phyloP scores from a whole-genome alignment of 92 coral and sea anemone genomes.

The Phenganax marumi region DNA sequence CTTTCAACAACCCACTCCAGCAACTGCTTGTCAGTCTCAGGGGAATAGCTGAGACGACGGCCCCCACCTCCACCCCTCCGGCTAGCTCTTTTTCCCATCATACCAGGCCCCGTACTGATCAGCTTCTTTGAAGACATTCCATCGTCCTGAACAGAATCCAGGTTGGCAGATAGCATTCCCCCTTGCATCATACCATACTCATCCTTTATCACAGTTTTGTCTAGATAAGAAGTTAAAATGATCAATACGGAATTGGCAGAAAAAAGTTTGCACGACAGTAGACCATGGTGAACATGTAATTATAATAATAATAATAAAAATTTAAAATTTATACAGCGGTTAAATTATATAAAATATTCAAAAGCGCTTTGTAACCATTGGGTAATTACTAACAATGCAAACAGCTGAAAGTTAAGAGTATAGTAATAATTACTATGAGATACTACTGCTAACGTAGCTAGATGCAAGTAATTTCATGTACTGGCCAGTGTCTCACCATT shows the following conservation, averaged over 20 bases:
- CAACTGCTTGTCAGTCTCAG: slow-evolving; percentile 91
- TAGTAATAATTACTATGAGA: too few species aligned
- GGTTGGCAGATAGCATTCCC: background rate
- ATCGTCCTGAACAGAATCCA: slow-evolving; percentile 51
- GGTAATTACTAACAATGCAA: too few species aligned
- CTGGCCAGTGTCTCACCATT: slow-evolving; percentile 13
- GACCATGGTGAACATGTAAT: too few species aligned
- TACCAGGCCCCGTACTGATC: slow-evolving; percentile 79
- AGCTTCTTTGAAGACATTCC: slow-evolving; percentile 80
- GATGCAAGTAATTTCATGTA: background rate
- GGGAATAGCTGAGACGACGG: slow-evolving; percentile 87
- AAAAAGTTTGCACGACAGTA: too few species aligned
- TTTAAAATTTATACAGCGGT: too few species aligned
- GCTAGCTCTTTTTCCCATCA: slow-evolving; percentile 74
- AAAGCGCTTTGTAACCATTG: too few species aligned
- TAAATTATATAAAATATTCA: too few species aligned
- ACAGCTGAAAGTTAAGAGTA: too few species aligned
- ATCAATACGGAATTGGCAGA: background rate
- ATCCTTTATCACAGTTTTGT: background rate
- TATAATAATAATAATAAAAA: too few species aligned
- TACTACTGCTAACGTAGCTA: too few species aligned
- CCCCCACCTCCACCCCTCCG: slow-evolving; percentile 73
- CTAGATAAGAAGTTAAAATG: background rate
- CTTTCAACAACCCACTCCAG: slow-evolving; percentile 89
- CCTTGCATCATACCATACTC: background rate